Evolutionary conservation across 2,888 invertebrate genomes (phyloP).

Genomic region (Perithous albicinctus): DNA sequence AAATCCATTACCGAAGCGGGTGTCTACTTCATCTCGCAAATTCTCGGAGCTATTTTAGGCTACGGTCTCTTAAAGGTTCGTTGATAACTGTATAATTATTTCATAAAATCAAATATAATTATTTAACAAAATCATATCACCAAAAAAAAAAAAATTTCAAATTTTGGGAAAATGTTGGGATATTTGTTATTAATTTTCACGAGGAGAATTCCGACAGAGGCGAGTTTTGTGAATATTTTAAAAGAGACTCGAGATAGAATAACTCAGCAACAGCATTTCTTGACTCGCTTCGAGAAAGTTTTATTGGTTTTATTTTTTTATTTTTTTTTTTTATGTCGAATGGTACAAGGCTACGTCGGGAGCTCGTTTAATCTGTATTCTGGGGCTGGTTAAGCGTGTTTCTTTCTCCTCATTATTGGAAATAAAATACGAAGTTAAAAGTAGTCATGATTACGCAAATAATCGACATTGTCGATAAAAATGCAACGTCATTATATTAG

Average conservation of each 20-base stretch:
- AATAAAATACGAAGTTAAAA: neutral
- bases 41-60: slow-evolving; percentile 81
- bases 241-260: neutral
- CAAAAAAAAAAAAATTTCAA: too few species aligned
- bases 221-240: slow-evolving; percentile 11
- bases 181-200: neutral
- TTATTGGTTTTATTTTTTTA: slow-evolving; percentile 36
- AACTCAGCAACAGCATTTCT: neutral
- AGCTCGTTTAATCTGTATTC: slow-evolving; percentile 5
- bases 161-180: neutral
- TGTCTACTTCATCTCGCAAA: slow-evolving; percentile 81
- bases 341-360: slow-evolving; percentile 3
- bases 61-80: slow-evolving; percentile 82
- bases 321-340: neutral
- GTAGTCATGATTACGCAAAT: neutral
- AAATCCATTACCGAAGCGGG: slow-evolving; percentile 79
- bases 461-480: neutral
- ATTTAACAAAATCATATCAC: neutral
- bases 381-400: neutral
- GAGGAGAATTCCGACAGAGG: neutral
- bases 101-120: neutral
- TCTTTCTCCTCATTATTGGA: neutral
- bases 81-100: neutral
- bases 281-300: slow-evolving; percentile 13
- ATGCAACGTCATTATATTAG: neutral